Percentiles rank a stretch among this genome's conserved stretches.
Conservation (phyloP, 2,888 invertebrate genomes). For the Belgica antarctica region DNA sequence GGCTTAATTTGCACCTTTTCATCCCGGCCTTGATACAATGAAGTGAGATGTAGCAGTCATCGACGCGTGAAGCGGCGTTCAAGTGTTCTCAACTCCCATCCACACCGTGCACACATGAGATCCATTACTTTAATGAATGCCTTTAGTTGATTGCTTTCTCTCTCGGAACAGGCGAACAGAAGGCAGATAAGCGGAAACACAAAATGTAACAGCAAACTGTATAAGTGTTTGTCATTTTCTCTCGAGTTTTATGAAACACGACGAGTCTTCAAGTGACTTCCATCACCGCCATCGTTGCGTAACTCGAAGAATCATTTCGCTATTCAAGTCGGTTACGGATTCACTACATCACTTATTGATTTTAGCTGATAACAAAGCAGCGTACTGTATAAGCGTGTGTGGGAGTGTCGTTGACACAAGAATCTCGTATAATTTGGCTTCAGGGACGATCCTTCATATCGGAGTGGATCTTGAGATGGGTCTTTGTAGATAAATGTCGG, state of each 20-base stretch:
- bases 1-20: too few species aligned
- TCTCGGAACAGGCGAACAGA: background rate
- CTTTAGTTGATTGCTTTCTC: constrained; percentile 24
- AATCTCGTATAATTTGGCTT: too few species aligned
- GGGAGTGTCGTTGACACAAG: background rate
- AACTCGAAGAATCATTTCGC: background rate
- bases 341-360: background rate
- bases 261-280: too few species aligned
- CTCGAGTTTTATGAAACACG: too few species aligned
- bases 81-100: background rate
- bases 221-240: too few species aligned
- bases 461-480: too few species aligned
- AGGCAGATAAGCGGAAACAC: background rate
- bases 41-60: too few species aligned
- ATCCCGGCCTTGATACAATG: too few species aligned
- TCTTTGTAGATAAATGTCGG: too few species aligned
- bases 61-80: background rate
- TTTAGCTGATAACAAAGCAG: background rate
- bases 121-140: constrained; percentile 31
- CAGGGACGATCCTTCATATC: too few species aligned
- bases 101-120: background rate
- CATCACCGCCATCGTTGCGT: background rate
- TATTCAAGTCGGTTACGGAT: background rate
- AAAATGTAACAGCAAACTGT: too few species aligned
- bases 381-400: background rate